phyloP scores from a whole-genome alignment of 2,113 vertebrate species.

The Pituophis catenifer region DNA sequence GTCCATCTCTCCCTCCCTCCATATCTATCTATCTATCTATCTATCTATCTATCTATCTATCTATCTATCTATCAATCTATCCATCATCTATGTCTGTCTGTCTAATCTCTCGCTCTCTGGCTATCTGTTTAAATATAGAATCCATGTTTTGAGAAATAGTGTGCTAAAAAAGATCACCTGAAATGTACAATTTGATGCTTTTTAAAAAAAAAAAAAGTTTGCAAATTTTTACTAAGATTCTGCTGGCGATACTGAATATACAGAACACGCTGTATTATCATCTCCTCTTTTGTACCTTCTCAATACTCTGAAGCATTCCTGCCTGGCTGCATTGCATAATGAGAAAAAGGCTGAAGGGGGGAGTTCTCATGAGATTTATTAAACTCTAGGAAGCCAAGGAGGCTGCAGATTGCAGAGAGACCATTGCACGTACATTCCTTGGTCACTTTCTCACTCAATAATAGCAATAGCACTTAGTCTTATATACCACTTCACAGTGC shows the following conservation, averaged over 20 bases:
- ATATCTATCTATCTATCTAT: too few relatives aligned
- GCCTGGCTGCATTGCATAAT: background rate
- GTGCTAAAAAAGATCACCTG: background rate
- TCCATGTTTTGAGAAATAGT: background rate
- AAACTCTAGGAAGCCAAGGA: background rate
- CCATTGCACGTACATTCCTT: background rate
- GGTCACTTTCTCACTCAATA: background rate
- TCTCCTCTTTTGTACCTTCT: background rate
- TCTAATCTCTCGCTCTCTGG: background rate
- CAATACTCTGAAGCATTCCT: background rate
- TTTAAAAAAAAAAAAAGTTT: background rate
- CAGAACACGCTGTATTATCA: background rate
- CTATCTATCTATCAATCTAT: too few relatives aligned
- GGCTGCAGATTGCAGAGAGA: background rate
- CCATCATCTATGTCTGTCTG: too few relatives aligned
- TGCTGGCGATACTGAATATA: background rate
- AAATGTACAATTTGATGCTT: background rate
- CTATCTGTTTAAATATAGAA: background rate
- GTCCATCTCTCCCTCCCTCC: too few relatives aligned
- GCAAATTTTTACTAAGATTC: background rate
- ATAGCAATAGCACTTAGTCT: too few relatives aligned
- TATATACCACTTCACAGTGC: too few relatives aligned
- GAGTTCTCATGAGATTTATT: background rate
- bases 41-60: rapidly evolving
- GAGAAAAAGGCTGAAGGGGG: background rate